These are phyloP conservation scores for Exocentrus adspersus DNA, from an alignment of 2,888 invertebrate genomes.

Conservation along the genomic window DNA sequence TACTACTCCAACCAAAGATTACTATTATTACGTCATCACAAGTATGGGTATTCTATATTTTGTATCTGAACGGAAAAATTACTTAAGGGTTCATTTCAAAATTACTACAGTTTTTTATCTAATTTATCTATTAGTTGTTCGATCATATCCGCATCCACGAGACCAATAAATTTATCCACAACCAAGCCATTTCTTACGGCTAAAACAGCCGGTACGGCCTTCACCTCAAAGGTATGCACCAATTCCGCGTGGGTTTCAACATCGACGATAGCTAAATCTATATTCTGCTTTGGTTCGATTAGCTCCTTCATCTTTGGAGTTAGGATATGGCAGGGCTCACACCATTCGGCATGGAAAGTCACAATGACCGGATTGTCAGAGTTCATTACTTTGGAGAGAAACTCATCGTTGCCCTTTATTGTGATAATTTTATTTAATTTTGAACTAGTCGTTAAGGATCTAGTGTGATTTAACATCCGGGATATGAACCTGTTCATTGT, in stretches of 20 bases:
- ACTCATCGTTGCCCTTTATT: conserved; percentile 81
- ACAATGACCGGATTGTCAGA: conserved; percentile 87
- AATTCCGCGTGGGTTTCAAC: conserved; percentile 84
- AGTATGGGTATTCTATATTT: not conserved
- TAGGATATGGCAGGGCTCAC: conserved; percentile 87
- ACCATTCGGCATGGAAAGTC: conserved; percentile 92
- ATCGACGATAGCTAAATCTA: conserved; percentile 84
- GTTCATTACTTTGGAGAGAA: conserved; percentile 85
- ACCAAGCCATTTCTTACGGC: conserved; percentile 85
- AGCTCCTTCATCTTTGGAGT: conserved; percentile 85
- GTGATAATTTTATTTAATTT: conserved; percentile 59
- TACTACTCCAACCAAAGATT: not conserved
- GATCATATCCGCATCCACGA: conserved; percentile 85
- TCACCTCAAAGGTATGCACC: conserved; percentile 83
- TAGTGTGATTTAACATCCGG: conserved; percentile 14
- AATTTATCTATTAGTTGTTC: conserved; percentile 78
- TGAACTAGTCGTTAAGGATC: conserved; percentile 48
- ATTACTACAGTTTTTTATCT: conserved; percentile 51
- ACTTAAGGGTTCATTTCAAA: not conserved
- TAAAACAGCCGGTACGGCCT: conserved; percentile 84
- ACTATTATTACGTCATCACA: not conserved
- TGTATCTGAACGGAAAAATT: not conserved
- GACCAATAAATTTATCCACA: conserved; percentile 87
- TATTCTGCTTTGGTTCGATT: conserved; percentile 74
- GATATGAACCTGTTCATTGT: conserved; percentile 35